These are phyloP conservation scores for Bostrychus sinensis DNA, from an alignment of 2,113 vertebrate genomes.

Conservation along the genomic window DNA sequence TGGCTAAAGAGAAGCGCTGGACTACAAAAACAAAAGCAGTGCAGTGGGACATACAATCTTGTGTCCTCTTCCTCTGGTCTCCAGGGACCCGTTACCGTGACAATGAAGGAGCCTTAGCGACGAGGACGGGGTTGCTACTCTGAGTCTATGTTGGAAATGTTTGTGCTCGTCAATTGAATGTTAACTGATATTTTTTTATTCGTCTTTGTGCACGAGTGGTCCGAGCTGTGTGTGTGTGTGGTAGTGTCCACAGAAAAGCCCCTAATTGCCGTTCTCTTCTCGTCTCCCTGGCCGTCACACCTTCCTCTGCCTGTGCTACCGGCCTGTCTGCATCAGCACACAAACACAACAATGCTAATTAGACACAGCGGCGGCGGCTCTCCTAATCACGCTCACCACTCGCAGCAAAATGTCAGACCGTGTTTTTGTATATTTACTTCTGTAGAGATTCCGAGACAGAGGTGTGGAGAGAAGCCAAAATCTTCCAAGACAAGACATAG, in stretches of 20 bases:
- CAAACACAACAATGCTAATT: slow-evolving; percentile 73
- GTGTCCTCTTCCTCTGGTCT: slow-evolving; percentile 65
- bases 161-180: slow-evolving; percentile 43
- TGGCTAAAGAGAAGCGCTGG: slow-evolving; percentile 27
- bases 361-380: slow-evolving; percentile 64
- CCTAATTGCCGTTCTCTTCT: slow-evolving; percentile 70
- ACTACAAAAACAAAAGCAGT: slow-evolving; percentile 39
- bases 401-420: slow-evolving; percentile 66
- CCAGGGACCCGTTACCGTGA: slow-evolving; percentile 78
- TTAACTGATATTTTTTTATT: slow-evolving; percentile 58
- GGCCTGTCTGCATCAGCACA: slow-evolving; percentile 65
- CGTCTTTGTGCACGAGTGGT: slow-evolving; percentile 24
- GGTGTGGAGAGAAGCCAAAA: background rate
- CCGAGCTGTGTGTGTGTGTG: background rate
- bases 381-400: slow-evolving; percentile 65
- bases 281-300: slow-evolving; percentile 69
- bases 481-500: background rate
- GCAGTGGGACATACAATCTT: slow-evolving; percentile 52
- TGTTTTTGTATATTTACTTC: slow-evolving; percentile 7
- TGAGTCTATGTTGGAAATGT: slow-evolving; percentile 26
- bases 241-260: slow-evolving; percentile 62
- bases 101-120: slow-evolving; percentile 66
- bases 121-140: slow-evolving; percentile 39
- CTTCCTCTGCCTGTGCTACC: slow-evolving; percentile 57
- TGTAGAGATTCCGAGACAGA: background rate